Conservation (phyloP, 2,888 invertebrate genomes). For the Plebejus melissa region DNA sequence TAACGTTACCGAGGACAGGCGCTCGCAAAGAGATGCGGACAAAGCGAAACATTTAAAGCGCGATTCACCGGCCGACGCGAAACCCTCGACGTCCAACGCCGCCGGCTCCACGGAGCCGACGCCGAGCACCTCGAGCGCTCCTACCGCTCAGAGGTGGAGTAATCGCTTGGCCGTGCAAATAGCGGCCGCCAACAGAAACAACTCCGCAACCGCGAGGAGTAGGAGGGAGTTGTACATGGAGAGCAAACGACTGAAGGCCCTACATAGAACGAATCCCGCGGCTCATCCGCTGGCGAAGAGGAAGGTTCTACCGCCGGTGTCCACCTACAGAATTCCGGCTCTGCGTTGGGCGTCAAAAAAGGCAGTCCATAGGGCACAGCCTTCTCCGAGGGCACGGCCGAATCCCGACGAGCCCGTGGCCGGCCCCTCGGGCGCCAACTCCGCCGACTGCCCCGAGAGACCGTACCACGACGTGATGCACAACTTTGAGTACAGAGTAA, state of each 20-base stretch:
- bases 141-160: conserved; percentile 55
- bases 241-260: conserved; percentile 60
- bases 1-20: conserved; percentile 41
- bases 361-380: conserved; percentile 39
- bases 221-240: conserved; percentile 65
- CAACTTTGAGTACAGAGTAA: conserved; percentile 61
- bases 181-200: conserved; percentile 68
- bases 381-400: conserved; percentile 41
- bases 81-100: conserved; percentile 28
- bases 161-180: conserved; percentile 71
- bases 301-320: conserved; percentile 55
- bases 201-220: conserved; percentile 60
- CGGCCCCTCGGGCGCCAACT: conserved; percentile 41
- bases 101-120: neutral
- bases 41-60: conserved; percentile 34
- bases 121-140: conserved; percentile 24
- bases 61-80: conserved; percentile 27
- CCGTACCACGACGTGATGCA: conserved; percentile 46
- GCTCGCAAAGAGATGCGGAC: conserved; percentile 38
- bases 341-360: conserved; percentile 54
- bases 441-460: conserved; percentile 39
- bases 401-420: conserved; percentile 54
- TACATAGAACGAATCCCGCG: conserved; percentile 64
- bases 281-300: conserved; percentile 61
- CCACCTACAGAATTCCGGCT: conserved; percentile 61